Evolutionary conservation across 2,797 vertebrate genomes (phyloP).

Genomic region (Vireo griseus): DNA sequence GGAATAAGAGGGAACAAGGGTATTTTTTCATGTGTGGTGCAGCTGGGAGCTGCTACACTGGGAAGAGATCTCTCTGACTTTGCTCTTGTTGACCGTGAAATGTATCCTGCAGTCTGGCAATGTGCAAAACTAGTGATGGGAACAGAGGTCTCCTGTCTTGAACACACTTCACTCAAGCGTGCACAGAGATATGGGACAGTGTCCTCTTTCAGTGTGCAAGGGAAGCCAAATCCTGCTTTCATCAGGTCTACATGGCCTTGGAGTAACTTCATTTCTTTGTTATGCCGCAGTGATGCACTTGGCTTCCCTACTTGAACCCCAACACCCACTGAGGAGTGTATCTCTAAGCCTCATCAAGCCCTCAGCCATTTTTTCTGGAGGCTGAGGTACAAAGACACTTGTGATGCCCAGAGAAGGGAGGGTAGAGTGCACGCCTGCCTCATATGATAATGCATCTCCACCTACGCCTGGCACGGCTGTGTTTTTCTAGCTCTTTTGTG

Average conservation of each 20-base stretch:
- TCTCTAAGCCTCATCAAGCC: neutral
- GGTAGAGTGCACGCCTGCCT: neutral
- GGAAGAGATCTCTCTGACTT: neutral
- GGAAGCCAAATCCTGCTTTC: neutral
- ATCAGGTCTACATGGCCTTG: neutral
- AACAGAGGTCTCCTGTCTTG: neutral
- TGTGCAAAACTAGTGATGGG: neutral
- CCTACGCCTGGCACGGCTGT: conserved; percentile 21
- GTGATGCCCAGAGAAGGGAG: neutral
- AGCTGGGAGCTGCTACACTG: neutral
- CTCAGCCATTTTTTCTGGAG: neutral
- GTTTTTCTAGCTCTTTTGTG: conserved; percentile 53
- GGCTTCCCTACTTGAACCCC: neutral
- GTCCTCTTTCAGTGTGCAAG: neutral
- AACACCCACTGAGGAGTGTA: neutral
- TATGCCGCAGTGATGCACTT: neutral
- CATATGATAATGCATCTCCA: neutral
- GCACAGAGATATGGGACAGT: neutral
- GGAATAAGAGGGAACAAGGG: neutral
- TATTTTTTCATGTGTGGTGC: neutral
- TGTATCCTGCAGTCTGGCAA: neutral
- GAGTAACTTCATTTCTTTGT: neutral
- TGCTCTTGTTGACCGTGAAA: neutral
- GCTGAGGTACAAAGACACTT: neutral
- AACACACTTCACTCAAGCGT: neutral